Evolutionary conservation across 2,113 vertebrate species (phyloP).

Genomic region (Alectura lathami): DNA sequence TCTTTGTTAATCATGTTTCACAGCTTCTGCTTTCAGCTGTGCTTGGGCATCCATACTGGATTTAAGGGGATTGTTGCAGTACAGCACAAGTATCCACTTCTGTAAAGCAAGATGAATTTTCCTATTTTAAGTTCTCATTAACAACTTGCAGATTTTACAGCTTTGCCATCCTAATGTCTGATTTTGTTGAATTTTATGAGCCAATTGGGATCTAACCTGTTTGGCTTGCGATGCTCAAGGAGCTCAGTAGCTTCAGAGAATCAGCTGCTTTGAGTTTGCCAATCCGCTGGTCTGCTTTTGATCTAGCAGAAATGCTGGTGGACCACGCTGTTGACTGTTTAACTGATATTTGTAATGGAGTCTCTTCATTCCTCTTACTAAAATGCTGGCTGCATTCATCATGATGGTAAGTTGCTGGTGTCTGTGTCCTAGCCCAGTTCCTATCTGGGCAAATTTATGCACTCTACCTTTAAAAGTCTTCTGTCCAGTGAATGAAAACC

Average conservation of each 20-base stretch:
- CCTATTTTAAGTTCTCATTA: neutral
- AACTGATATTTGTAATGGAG: neutral
- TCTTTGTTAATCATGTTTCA: neutral
- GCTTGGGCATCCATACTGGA: neutral
- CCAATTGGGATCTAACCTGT: neutral
- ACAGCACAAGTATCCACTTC: neutral
- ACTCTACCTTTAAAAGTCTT: neutral
- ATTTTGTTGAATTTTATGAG: neutral
- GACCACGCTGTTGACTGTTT: neutral
- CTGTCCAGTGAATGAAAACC: neutral
- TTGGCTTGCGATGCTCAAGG: neutral
- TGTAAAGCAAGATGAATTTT: neutral
- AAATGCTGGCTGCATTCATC: neutral
- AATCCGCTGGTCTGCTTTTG: neutral
- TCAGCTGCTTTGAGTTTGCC: neutral
- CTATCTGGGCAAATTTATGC: neutral
- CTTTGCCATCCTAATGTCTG: neutral
- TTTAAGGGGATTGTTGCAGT: neutral
- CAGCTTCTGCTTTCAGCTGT: neutral
- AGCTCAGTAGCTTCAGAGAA: neutral
- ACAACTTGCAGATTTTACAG: neutral
- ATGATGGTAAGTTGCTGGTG: neutral
- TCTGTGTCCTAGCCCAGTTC: neutral
- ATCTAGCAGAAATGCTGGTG: neutral
- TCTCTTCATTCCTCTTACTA: neutral